These are phyloP conservation scores for Craterocephalus amniculus DNA, from an alignment of 2,797 vertebrate genomes.

Conservation along the genomic window DNA sequence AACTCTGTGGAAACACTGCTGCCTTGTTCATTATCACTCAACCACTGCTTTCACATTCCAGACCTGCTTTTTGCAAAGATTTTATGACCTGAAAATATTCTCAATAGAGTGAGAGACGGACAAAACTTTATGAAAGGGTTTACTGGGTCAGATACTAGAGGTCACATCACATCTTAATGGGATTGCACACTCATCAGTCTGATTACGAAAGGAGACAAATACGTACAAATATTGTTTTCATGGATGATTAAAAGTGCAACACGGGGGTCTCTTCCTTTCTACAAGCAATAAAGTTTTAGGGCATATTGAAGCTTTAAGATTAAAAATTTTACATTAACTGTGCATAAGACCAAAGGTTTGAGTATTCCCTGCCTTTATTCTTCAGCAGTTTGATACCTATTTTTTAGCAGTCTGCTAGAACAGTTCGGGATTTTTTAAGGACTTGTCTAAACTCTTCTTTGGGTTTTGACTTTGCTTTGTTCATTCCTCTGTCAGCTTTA, in stretches of 20 bases:
- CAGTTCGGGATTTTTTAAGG: neutral
- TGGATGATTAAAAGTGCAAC: neutral
- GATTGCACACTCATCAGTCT: neutral
- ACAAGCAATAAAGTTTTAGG: neutral
- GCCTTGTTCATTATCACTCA: slow-evolving; percentile 67
- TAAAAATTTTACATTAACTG: neutral
- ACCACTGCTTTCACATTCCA: slow-evolving; percentile 46
- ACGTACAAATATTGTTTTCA: neutral
- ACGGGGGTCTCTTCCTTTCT: neutral
- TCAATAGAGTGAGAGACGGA: neutral
- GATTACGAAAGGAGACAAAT: neutral
- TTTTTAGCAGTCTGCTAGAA: neutral
- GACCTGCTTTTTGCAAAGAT: slow-evolving; percentile 26
- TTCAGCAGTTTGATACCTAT: neutral
- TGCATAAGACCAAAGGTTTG: too few species aligned
- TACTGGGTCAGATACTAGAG: slow-evolving; percentile 1
- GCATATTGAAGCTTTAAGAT: neutral
- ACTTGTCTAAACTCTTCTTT: neutral
- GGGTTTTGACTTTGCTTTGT: too few species aligned
- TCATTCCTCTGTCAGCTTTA: too few species aligned
- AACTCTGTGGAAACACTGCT: slow-evolving; percentile 63
- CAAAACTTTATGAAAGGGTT: slow-evolving; percentile 2
- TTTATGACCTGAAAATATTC: slow-evolving; percentile 14
- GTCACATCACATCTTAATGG: neutral
- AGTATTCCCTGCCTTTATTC: neutral